phyloP scores from a whole-genome alignment of 2,113 vertebrate genomes.

The Rhinichthys klamathensis region DNA sequence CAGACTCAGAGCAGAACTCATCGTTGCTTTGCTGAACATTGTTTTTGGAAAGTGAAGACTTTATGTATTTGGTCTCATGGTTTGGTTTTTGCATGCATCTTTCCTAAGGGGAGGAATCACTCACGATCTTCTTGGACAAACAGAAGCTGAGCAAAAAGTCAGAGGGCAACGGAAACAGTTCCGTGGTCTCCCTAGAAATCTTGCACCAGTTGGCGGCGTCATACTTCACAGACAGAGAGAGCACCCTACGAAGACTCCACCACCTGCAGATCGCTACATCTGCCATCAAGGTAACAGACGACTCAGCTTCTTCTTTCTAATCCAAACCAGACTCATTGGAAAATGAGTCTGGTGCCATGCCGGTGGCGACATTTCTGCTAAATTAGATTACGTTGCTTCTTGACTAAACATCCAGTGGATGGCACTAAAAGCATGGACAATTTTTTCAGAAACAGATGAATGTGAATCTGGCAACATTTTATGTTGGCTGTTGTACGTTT shows the following conservation, averaged over 20 bases:
- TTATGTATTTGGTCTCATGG: neutral
- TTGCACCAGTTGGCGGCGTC: conserved; percentile 96
- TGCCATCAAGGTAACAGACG: conserved; percentile 88
- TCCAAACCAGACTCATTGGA: neutral
- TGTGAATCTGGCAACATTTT: neutral
- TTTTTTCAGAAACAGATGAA: neutral
- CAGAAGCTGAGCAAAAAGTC: conserved; percentile 89
- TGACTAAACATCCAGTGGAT: neutral
- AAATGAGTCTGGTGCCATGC: neutral
- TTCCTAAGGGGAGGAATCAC: conserved; percentile 89
- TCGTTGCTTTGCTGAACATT: conserved; percentile 22
- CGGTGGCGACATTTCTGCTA: neutral
- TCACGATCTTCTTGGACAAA: conserved; percentile 99
- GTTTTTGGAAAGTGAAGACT: conserved; percentile 7
- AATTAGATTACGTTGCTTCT: neutral
- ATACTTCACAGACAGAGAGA: conserved; percentile 97
- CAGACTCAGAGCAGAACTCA: neutral
- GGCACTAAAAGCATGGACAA: neutral
- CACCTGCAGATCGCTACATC: conserved; percentile 97
- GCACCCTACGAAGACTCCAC: conserved; percentile 90
- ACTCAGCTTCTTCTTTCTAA: neutral
- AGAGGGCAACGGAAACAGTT: conserved; percentile 85
- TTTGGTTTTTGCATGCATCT: conserved; percentile 38
- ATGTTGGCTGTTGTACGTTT: neutral
- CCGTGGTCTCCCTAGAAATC: conserved; percentile 89